A percentile compares a stretch with the other conserved stretches of the same genome.
These are phyloP conservation scores for Eristalinus aeneus DNA, from an alignment of 2,888 invertebrate species.

Conservation along the genomic window DNA sequence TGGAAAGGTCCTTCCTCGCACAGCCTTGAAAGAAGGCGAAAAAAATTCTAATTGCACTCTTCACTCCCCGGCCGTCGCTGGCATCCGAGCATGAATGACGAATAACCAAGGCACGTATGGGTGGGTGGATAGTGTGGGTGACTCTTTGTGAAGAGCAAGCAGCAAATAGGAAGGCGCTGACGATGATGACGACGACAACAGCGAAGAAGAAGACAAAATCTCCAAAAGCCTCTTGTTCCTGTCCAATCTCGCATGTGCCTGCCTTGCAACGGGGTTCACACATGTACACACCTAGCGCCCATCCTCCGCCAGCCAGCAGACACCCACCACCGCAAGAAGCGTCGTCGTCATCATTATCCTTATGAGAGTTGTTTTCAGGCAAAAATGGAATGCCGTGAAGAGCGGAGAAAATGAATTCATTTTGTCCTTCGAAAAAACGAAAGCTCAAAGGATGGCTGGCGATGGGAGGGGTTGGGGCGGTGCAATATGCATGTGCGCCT, in stretches of 20 bases:
- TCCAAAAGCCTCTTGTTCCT: conserved; percentile 60
- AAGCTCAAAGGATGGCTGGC: neutral
- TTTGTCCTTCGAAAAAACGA: conserved; percentile 46
- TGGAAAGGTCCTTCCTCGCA: conserved; percentile 21
- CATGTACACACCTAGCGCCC: neutral
- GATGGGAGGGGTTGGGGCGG: neutral
- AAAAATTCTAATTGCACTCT: conserved; percentile 61
- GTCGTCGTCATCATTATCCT: conserved; percentile 58
- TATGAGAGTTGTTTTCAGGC: conserved; percentile 31
- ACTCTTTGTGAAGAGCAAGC: neutral
- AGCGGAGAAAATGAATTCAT: conserved; percentile 35
- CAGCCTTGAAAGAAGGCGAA: conserved; percentile 58
- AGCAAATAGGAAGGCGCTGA: neutral
- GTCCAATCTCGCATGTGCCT: conserved; percentile 45
- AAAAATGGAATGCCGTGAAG: neutral
- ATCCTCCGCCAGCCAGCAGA: neutral
- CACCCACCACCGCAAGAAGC: neutral
- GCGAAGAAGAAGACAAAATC: conserved; percentile 25
- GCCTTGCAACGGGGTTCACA: conserved; percentile 21
- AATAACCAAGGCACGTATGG: conserved; percentile 31
- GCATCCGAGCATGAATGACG: conserved; percentile 1
- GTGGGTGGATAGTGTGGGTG: neutral
- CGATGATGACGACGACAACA: neutral
- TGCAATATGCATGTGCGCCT: neutral
- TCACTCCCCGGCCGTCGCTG: conserved; percentile 4